phyloP scores from a whole-genome alignment of 1,140 invertebrate species.

The Brachionus asplanchnoidis region DNA sequence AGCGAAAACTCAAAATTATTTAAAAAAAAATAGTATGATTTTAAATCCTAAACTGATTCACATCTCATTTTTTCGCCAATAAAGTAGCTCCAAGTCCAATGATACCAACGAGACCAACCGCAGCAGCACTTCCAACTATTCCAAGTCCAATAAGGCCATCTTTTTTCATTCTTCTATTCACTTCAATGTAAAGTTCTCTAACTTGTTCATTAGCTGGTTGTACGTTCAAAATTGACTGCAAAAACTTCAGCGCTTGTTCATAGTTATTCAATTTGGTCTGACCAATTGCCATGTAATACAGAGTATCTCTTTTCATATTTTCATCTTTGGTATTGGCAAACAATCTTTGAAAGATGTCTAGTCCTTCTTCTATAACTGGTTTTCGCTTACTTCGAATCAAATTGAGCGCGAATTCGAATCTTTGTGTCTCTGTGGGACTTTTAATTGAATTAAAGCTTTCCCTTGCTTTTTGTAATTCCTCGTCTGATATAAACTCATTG shows the following conservation, averaged over 20 bases:
- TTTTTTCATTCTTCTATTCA: conserved; percentile 29
- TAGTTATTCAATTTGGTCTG: conserved; percentile 33
- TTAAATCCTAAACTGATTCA: neutral
- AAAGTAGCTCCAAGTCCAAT: conserved; percentile 12
- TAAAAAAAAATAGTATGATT: neutral
- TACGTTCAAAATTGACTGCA: conserved; percentile 24
- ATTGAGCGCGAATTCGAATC: conserved; percentile 40
- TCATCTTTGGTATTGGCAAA: conserved; percentile 24
- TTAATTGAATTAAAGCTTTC: neutral
- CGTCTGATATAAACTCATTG: conserved; percentile 20
- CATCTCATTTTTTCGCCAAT: neutral
- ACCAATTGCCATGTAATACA: conserved; percentile 40
- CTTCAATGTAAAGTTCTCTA: neutral
- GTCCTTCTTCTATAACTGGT: conserved; percentile 1
- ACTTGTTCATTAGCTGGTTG: conserved; percentile 40
- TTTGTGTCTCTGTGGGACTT: neutral
- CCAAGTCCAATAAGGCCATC: conserved; percentile 35
- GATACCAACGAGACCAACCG: conserved; percentile 20
- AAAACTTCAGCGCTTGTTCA: conserved; percentile 28
- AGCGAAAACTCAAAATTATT: neutral
- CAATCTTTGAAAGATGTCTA: neutral
- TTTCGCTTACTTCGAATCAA: conserved; percentile 7
- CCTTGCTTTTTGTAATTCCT: neutral
- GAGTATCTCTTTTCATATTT: conserved; percentile 35
- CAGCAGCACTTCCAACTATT: conserved; percentile 34